These are phyloP conservation scores for Stegodyphus mimosarum DNA, from an alignment of 1,140 invertebrate genomes.

Conservation along the genomic window DNA sequence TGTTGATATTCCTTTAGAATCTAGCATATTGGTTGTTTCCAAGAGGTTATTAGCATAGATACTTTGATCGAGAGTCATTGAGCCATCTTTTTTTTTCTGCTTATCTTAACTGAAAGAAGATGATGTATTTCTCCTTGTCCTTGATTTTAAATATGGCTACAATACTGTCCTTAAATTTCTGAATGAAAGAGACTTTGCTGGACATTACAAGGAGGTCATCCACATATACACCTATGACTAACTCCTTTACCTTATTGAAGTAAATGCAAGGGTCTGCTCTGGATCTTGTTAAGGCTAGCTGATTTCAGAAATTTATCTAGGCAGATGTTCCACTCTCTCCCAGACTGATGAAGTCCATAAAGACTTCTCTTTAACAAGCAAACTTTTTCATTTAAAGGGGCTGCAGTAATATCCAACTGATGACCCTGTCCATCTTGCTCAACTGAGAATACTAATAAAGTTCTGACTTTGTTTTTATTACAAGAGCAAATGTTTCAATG, in stretches of 20 bases:
- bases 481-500: slow-evolving; percentile 18
- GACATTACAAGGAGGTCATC: slow-evolving; percentile 19
- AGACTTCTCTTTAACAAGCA: slow-evolving; percentile 18
- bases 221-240: slow-evolving; percentile 7
- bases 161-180: not conserved
- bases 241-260: not conserved
- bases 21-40: slow-evolving; percentile 15
- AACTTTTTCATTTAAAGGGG: slow-evolving; percentile 65
- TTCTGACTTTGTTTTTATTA: slow-evolving; percentile 19
- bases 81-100: not conserved
- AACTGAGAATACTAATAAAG: slow-evolving; percentile 57
- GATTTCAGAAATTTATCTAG: slow-evolving; percentile 5
- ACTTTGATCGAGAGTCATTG: slow-evolving; percentile 24
- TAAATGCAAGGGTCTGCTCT: slow-evolving; percentile 20
- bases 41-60: slow-evolving; percentile 3
- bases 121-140: slow-evolving; percentile 5
- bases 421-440: slow-evolving; percentile 14
- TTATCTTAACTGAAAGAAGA: slow-evolving; percentile 3
- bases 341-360: too few species aligned
- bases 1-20: slow-evolving; percentile 17
- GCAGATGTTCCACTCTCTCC: not conserved
- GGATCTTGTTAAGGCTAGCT: not conserved
- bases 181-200: not conserved
- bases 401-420: slow-evolving; percentile 64
- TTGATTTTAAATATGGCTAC: slow-evolving; percentile 1